Conservation (phyloP, 2,797 vertebrate genomes). For the Anolis apletophallus region DNA sequence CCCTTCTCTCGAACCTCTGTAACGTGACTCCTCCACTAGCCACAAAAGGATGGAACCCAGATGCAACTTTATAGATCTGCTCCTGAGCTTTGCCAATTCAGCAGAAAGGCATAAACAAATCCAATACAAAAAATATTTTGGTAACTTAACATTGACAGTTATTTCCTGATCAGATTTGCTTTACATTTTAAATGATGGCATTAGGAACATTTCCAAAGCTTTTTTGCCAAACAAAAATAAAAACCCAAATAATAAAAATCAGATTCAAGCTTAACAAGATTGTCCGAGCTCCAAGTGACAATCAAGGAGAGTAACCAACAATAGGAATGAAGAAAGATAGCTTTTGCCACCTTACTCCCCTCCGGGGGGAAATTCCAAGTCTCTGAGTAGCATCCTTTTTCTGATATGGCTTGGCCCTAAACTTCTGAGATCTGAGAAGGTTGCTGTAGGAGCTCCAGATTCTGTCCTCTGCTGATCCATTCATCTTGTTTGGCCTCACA, state of each 20-base stretch:
- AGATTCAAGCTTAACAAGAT: neutral
- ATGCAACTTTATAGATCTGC: neutral
- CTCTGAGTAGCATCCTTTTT: constrained; percentile 5
- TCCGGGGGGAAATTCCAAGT: neutral
- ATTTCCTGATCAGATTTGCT: constrained; percentile 16
- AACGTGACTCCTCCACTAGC: neutral
- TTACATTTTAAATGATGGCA: constrained; percentile 15
- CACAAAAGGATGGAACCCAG: neutral
- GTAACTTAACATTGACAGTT: neutral
- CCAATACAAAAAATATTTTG: neutral
- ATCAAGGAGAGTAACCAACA: neutral
- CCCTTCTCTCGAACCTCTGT: neutral
- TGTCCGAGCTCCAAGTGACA: constrained; percentile 17
- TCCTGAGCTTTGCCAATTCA: neutral
- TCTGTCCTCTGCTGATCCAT: neutral
- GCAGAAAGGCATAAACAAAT: neutral
- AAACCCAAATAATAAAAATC: constrained; percentile 31
- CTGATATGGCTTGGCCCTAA: neutral
- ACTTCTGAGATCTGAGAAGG: neutral
- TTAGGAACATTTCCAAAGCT: constrained; percentile 41
- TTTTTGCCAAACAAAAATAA: constrained; percentile 60
- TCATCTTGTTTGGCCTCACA: neutral
- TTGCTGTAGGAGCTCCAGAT: neutral
- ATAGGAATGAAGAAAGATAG: neutral
- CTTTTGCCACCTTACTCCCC: fast-evolving